Percentiles rank a stretch among this genome's conserved stretches.
phyloP scores from a whole-genome alignment of 2,113 vertebrate species.

The Chunga burmeisteri region DNA sequence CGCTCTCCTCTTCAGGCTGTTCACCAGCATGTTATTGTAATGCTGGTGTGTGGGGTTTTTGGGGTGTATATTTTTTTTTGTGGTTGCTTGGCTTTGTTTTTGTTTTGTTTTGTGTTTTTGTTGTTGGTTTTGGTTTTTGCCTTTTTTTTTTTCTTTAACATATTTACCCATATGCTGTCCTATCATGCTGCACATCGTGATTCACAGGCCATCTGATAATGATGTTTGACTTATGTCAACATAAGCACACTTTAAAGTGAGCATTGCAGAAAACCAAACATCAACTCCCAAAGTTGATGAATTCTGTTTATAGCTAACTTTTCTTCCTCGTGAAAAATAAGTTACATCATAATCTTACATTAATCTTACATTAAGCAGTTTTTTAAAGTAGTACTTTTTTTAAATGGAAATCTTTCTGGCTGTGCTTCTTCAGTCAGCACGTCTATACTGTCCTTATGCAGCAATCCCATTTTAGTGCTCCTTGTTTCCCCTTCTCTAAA shows the following conservation, averaged over 20 bases:
- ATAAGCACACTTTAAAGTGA: background rate
- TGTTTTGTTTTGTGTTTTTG: background rate
- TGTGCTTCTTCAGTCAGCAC: background rate
- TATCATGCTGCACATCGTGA: fast-evolving
- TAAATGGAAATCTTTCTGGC: background rate
- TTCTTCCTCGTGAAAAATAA: background rate
- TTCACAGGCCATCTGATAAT: background rate
- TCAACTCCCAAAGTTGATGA: background rate
- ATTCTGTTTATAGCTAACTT: background rate
- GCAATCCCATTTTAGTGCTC: background rate
- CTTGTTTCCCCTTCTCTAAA: background rate
- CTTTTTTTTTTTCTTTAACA: background rate
- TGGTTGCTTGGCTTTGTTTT: background rate
- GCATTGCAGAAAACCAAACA: background rate
- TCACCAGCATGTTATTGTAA: background rate
- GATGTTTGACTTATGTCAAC: background rate
- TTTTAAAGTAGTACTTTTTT: background rate
- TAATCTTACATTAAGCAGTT: background rate
- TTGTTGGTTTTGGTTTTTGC: background rate
- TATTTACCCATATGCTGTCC: fast-evolving
- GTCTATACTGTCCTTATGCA: background rate
- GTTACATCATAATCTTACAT: background rate
- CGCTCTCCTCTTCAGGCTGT: background rate
- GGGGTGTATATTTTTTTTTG: no score
- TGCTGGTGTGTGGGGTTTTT: background rate